These are phyloP conservation scores for Pseudomyrmex dendroicus DNA, from an alignment of 1,140 invertebrate species.

Conservation along the genomic window DNA sequence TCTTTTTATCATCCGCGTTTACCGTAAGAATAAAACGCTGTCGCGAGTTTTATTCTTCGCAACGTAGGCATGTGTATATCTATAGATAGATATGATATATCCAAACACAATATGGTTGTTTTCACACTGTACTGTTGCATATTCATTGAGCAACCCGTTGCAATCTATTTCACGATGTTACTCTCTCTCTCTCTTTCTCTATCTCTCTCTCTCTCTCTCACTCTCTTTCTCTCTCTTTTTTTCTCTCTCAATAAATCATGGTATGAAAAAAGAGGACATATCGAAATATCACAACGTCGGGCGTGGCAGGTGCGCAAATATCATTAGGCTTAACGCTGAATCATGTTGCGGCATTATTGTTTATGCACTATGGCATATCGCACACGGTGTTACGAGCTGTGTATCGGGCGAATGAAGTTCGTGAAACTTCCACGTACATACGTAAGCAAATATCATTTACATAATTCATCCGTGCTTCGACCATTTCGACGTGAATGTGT, in stretches of 20 bases:
- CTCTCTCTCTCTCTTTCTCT: no score
- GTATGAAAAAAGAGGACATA: neutral
- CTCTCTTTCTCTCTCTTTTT: no score
- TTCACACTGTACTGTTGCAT: slow-evolving; percentile 33
- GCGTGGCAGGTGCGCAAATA: slow-evolving; percentile 34
- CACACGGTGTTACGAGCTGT: slow-evolving; percentile 25
- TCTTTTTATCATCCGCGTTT: neutral
- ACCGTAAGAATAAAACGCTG: neutral
- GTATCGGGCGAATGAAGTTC: slow-evolving; percentile 56
- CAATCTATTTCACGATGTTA: neutral
- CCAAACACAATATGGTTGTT: neutral
- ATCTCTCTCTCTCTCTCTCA: no score
- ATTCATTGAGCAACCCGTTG: slow-evolving; percentile 19
- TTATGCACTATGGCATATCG: slow-evolving; percentile 38
- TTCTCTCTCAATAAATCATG: neutral
- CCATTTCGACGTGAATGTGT: slow-evolving; percentile 34
- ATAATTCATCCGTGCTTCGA: slow-evolving; percentile 28
- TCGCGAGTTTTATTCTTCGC: neutral
- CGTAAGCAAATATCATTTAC: slow-evolving; percentile 59
- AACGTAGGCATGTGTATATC: neutral
- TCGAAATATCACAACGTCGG: neutral
- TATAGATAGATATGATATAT: neutral
- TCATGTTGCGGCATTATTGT: slow-evolving; percentile 47
- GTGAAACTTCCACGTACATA: slow-evolving; percentile 50
- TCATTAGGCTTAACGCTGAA: slow-evolving; percentile 59